Evolutionary conservation across 2,797 vertebrate genomes (phyloP).

Genomic region (Peromyscus eremicus): DNA sequence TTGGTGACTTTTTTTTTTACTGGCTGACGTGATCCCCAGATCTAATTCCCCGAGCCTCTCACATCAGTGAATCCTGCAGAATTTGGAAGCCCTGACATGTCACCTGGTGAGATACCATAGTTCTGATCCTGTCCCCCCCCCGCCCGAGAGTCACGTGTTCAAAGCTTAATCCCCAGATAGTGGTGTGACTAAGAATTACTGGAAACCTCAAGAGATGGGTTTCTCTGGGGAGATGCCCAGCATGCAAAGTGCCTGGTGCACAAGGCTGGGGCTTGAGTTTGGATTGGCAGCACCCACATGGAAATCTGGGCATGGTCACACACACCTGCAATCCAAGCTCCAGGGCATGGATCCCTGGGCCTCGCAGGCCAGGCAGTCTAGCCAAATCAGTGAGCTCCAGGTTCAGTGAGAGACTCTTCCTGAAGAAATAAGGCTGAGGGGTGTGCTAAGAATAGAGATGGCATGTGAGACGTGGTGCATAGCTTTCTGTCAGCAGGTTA

Average conservation of each 20-base stretch:
- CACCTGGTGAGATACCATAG: not conserved
- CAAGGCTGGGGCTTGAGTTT: not conserved
- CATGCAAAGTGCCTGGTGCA: not conserved
- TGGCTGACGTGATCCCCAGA: not conserved
- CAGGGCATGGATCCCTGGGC: not conserved
- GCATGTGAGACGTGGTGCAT: too few relatives aligned
- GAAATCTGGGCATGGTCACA: not conserved
- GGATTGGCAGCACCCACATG: not conserved
- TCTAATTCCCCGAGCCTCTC: not conserved
- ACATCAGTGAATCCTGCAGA: not conserved
- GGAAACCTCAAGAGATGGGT: not conserved
- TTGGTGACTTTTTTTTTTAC: not conserved
- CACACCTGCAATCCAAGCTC: not conserved
- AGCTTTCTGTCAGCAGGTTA: not conserved
- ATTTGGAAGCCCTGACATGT: not conserved
- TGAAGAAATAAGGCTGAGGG: not conserved
- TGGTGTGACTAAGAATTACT: not conserved
- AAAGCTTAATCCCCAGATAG: not conserved
- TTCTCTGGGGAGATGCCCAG: not conserved
- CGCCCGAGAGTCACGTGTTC: not conserved
- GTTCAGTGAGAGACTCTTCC: too few relatives aligned
- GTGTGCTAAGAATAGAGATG: not conserved
- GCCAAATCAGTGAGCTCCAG: not conserved
- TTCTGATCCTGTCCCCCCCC: not conserved
- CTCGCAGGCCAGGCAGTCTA: not conserved